These are phyloP conservation scores for Misgurnus mizolepis DNA, from an alignment of 2,113 vertebrate genomes.

Conservation along the genomic window DNA sequence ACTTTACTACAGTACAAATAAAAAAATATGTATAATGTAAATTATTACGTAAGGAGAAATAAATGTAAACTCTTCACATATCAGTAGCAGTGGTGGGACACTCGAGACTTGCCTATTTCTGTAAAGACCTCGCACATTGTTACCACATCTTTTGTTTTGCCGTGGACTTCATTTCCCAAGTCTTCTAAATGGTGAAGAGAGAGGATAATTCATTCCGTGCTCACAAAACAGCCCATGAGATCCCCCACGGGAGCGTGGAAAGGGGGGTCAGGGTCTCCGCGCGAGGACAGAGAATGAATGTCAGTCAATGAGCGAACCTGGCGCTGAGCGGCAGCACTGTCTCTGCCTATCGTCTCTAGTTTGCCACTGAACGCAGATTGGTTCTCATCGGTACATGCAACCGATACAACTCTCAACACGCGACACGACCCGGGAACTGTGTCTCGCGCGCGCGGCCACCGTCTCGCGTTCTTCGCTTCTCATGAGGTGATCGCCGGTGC, in stretches of 20 bases:
- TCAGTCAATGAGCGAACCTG: constrained; percentile 86
- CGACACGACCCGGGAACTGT: constrained; percentile 76
- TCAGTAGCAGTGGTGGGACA: neutral
- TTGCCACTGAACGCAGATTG: constrained; percentile 44
- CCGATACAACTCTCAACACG: constrained; percentile 79
- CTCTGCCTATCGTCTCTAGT: constrained; percentile 38
- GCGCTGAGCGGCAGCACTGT: constrained; percentile 86
- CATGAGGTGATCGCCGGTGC: constrained; percentile 71
- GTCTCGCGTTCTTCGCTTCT: constrained; percentile 73
- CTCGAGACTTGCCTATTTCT: constrained; percentile 29
- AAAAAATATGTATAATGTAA: neutral
- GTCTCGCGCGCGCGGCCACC: constrained; percentile 55
- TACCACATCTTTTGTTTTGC: constrained; percentile 53
- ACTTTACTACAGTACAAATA: neutral
- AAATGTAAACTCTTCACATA: constrained; percentile 1
- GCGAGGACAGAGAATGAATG: constrained; percentile 69
- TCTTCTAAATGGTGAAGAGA: constrained; percentile 76
- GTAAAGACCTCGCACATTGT: constrained; percentile 39
- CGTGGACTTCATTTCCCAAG: constrained; percentile 82
- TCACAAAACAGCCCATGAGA: constrained; percentile 62
- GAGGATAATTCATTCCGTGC: constrained; percentile 81
- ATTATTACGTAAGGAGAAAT: neutral
- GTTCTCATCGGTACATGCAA: constrained; percentile 75
- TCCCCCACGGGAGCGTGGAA: constrained; percentile 52
- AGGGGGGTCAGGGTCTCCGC: constrained; percentile 62